Percentiles rank a stretch among this genome's conserved stretches.
These are phyloP conservation scores for Phoeniculus purpureus DNA, from an alignment of 2,797 vertebrate species.

Conservation along the genomic window DNA sequence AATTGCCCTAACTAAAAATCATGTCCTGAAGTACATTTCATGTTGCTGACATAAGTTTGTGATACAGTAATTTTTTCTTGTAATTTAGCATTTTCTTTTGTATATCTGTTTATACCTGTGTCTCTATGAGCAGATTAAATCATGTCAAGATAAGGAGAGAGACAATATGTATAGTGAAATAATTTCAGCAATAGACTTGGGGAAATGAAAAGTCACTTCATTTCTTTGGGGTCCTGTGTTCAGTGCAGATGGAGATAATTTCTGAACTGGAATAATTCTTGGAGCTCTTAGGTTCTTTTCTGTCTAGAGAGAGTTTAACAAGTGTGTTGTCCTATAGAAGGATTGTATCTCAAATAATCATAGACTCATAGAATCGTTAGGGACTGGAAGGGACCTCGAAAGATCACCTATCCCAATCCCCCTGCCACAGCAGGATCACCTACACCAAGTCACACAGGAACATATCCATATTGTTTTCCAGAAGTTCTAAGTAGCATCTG, in stretches of 20 bases:
- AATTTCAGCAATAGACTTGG: not conserved
- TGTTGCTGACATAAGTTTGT: not conserved
- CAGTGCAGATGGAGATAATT: not conserved
- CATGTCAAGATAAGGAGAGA: not conserved
- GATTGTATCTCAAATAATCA: not conserved
- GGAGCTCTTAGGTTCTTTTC: not conserved
- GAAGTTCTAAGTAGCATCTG: no score
- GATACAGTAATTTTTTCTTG: not conserved
- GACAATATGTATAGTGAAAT: not conserved
- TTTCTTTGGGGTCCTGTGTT: not conserved
- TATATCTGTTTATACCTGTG: not conserved
- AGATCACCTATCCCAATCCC: no score
- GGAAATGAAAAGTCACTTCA: not conserved
- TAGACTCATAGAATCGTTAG: no score
- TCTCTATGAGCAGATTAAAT: constrained; percentile 33
- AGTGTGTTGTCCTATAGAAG: not conserved
- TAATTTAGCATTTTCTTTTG: not conserved
- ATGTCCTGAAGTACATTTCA: constrained; percentile 31
- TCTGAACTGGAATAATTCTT: not conserved
- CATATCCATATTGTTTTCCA: no score
- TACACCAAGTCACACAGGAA: no score
- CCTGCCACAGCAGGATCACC: no score
- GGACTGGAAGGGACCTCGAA: no score
- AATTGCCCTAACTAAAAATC: not conserved
- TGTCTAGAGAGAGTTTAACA: not conserved